Evolutionary conservation across 2,888 invertebrate species (phyloP).

Genomic region (Augochlorella aurata): DNA sequence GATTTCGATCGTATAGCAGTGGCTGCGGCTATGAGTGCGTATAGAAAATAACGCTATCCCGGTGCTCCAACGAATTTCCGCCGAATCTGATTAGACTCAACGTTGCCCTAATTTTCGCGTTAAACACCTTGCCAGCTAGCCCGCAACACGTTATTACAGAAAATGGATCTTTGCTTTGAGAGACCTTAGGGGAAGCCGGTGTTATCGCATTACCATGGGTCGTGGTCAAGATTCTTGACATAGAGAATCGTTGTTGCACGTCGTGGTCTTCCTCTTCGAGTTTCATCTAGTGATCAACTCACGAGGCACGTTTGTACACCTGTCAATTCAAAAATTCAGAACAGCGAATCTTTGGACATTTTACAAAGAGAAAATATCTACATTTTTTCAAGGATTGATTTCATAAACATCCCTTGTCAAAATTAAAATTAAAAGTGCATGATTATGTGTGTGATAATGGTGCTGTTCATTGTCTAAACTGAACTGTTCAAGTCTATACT

Average conservation of each 20-base stretch:
- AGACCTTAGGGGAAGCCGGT: slow-evolving; percentile 7
- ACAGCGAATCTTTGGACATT: too few relatives aligned
- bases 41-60: not conserved
- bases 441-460: too few relatives aligned
- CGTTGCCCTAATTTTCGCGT: slow-evolving; percentile 23
- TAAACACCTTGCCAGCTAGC: slow-evolving; percentile 24
- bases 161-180: slow-evolving; percentile 29
- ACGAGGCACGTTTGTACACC: too few relatives aligned
- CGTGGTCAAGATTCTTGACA: slow-evolving; percentile 34
- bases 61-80: not conserved
- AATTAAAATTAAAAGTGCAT: too few relatives aligned
- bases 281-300: too few relatives aligned
- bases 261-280: too few relatives aligned
- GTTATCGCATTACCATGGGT: slow-evolving; percentile 39
- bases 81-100: slow-evolving; percentile 14
- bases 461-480: too few relatives aligned
- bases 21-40: not conserved
- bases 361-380: too few relatives aligned
- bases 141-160: slow-evolving; percentile 31
- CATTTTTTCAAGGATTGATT: too few relatives aligned
- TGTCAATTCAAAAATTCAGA: too few relatives aligned
- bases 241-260: slow-evolving; percentile 36
- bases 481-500: too few relatives aligned
- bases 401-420: too few relatives aligned
- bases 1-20: not conserved